Evolutionary conservation across 2,888 invertebrate genomes (phyloP).

Genomic region (Cenopis cana): DNA sequence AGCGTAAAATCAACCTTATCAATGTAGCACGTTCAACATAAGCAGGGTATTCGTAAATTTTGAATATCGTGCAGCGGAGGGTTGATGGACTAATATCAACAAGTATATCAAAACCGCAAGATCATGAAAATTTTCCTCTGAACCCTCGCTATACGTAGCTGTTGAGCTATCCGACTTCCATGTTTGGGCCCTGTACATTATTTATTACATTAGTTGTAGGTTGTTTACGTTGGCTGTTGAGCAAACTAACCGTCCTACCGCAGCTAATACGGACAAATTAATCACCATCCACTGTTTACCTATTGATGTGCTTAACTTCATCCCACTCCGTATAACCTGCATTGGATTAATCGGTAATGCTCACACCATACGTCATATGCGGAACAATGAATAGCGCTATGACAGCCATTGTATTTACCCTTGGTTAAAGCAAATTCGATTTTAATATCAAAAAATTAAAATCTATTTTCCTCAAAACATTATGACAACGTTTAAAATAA

Average conservation of each 20-base stretch:
- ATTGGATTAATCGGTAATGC: constrained; percentile 1
- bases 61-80: constrained; percentile 70
- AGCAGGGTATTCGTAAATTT: constrained; percentile 67
- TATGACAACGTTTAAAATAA: constrained; percentile 27
- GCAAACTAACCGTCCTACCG: constrained; percentile 64
- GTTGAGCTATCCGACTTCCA: constrained; percentile 73
- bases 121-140: constrained; percentile 81
- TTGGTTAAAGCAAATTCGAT: not conserved
- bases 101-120: constrained; percentile 80
- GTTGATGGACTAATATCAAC: constrained; percentile 82
- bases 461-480: not conserved
- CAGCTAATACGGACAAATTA: constrained; percentile 66
- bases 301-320: constrained; percentile 34
- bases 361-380: not conserved
- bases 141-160: constrained; percentile 66
- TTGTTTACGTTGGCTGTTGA: constrained; percentile 76
- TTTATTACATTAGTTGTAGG: constrained; percentile 77
- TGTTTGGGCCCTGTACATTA: constrained; percentile 80
- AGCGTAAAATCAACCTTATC: constrained; percentile 50
- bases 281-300: constrained; percentile 62
- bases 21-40: constrained; percentile 56
- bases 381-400: constrained; percentile 10
- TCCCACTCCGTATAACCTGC: constrained; percentile 6
- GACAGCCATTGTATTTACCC: constrained; percentile 1
- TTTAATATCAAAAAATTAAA: constrained; percentile 2